phyloP scores from a whole-genome alignment of 64 coral and sea anemone species.

The Montipora capricornis region DNA sequence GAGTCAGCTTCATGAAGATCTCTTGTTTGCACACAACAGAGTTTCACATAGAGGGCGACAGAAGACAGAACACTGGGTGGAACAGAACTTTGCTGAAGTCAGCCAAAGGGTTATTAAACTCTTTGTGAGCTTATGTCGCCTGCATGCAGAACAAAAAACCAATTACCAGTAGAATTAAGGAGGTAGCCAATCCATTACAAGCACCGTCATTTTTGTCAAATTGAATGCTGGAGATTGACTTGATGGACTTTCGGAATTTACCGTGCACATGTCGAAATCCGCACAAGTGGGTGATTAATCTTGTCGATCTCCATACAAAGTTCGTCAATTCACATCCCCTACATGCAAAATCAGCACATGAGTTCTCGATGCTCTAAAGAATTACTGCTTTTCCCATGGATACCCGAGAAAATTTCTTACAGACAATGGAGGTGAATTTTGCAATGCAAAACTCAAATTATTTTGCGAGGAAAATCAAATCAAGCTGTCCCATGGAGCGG shows the following conservation, averaged over 20 bases:
- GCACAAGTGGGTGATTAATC: no score
- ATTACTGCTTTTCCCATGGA: no score
- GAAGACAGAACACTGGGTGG: slow-evolving; percentile 47
- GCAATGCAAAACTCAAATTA: no score
- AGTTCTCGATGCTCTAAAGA: no score
- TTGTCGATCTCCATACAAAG: no score
- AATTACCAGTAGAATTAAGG: slow-evolving; percentile 14
- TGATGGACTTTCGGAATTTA: slow-evolving; percentile 34
- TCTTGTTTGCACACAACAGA: slow-evolving; percentile 27
- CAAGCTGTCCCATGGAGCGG: no score
- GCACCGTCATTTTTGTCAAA: not conserved
- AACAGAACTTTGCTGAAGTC: slow-evolving; percentile 23
- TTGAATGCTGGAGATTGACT: slow-evolving; percentile 1
- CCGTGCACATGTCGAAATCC: no score
- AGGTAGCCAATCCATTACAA: slow-evolving; percentile 16
- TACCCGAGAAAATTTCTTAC: no score
- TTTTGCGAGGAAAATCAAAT: no score
- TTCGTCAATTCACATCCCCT: no score
- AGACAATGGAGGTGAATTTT: no score
- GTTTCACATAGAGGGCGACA: not conserved
- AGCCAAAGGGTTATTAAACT: not conserved
- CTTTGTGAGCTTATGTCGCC: not conserved
- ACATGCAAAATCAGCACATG: no score
- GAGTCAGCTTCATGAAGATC: not conserved
- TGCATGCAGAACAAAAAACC: slow-evolving; percentile 13